Evolutionary conservation across 2,113 vertebrate species (phyloP), one percentile per base, ranked within the genome.

Genomic region (Cygnus buccinator): DNA sequence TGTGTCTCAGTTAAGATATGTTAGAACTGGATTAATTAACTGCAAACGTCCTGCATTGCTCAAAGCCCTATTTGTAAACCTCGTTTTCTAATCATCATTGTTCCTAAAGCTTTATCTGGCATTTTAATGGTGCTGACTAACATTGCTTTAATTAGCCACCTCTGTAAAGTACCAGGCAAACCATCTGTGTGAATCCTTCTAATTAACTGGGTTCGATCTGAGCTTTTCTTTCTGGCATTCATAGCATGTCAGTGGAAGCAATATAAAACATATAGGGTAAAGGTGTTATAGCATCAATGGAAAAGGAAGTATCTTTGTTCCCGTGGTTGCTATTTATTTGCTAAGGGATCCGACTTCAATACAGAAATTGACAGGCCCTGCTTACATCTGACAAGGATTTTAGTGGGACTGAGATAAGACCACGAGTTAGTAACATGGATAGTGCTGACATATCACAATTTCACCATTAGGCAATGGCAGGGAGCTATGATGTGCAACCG

Each of bases 141-240:
- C 46, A 73, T n/a, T 81, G 76, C 68, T 89, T 94, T 95, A 95
- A 97, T 95, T 96, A 94, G 78, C 59, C 84, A 82, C 68, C 59
- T 88, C 71, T 65, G 50, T 78, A 80, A 94, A 94, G 89, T 72
- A 80, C 87, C 74, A 82, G 54, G 89, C 81, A 95, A 97, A 87
- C 86, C 84, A 90, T 96, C 93, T 95, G 92, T 81, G 82, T 94
- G 92, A 96, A 94, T 94, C 73, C 85, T 88, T 93, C 86, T 92
- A 93, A 97, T 95, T 96, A 96, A 94, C 52, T 68, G 55, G 25
- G 22, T 74, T 91, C 71, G 76, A 7, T 84, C 50, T 86, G 43
- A 91, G 78, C 58, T 39, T 43, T 88, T 87, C 77, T 80, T n/a
- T 39, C 83, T 88, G 79, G 55, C 55, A 33, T 77, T 94, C 71